Evolutionary conservation across 2,888 invertebrate genomes (phyloP).

Genomic region (Sarcophaga caerulescens): DNA sequence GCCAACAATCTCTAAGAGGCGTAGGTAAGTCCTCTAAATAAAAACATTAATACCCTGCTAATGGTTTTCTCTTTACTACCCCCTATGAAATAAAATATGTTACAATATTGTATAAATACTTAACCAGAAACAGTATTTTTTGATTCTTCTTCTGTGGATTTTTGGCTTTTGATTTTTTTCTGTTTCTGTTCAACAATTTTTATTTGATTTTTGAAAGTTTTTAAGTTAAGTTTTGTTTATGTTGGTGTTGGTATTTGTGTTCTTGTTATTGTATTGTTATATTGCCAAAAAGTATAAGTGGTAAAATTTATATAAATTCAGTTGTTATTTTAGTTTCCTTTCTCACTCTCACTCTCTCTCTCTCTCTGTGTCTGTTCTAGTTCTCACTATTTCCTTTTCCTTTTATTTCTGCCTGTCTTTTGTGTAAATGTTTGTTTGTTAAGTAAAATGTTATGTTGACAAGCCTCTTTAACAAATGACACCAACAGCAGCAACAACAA

Average conservation of each 20-base stretch:
- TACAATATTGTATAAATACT: conserved; percentile 30
- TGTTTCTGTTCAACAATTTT: background rate
- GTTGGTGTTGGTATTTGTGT: too few species aligned
- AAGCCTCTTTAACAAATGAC: conserved; percentile 80
- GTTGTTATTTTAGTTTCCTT: conserved; percentile 16
- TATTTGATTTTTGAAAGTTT: conserved; percentile 40
- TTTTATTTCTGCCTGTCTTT: conserved; percentile 1
- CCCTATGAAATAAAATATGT: conserved; percentile 42
- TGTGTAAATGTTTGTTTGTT: conserved; percentile 58
- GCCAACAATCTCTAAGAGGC: too few species aligned
- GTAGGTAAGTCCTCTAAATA: too few species aligned
- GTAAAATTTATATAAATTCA: conserved; percentile 56
- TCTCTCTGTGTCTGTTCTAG: background rate
- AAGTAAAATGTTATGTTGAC: conserved; percentile 74
- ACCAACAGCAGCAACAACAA: conserved; percentile 71
- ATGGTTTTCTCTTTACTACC: too few species aligned
- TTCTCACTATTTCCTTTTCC: background rate
- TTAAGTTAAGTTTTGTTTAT: conserved; percentile 55
- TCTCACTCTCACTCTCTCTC: background rate
- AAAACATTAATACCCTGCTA: too few species aligned
- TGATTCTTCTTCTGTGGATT: conserved; percentile 5
- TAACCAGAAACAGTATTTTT: background rate
- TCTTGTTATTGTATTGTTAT: conserved; percentile 61
- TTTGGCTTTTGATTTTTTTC: conserved; percentile 55
- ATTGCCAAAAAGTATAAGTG: conserved; percentile 74